phyloP scores from a whole-genome alignment of 2,113 vertebrate species.

The Hipposideros armiger region DNA sequence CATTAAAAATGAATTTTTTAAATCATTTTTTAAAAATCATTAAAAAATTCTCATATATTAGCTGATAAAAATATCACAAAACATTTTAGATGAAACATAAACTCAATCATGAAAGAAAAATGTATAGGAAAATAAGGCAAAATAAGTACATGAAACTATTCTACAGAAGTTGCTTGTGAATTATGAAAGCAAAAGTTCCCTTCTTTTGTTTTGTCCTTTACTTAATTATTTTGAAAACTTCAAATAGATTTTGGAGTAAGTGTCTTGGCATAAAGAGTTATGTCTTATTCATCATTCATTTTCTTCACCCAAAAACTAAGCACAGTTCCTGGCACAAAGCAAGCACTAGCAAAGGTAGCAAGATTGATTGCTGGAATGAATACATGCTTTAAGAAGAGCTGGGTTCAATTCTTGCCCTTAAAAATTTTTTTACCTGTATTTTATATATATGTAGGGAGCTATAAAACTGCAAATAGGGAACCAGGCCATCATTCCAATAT shows the following conservation, averaged over 20 bases:
- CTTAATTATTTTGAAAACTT: conserved; percentile 30
- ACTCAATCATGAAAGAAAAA: background rate
- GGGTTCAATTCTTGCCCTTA: background rate
- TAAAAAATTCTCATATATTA: background rate
- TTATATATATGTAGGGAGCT: background rate
- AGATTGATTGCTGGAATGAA: background rate
- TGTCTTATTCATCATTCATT: background rate
- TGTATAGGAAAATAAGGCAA: background rate
- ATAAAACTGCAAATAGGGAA: background rate
- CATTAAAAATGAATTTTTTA: conserved; percentile 28
- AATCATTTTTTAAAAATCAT: background rate
- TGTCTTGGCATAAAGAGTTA: background rate
- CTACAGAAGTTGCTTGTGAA: background rate
- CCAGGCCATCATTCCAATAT: background rate
- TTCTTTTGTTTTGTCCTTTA: background rate
- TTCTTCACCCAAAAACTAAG: background rate
- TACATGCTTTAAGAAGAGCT: background rate
- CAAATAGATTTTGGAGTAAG: background rate
- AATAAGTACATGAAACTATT: background rate
- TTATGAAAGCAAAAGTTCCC: background rate
- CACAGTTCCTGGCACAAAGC: background rate
- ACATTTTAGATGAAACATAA: background rate
- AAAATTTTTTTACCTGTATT: background rate
- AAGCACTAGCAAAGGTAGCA: background rate
- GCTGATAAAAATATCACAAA: background rate